phyloP scores from a whole-genome alignment of 1,140 invertebrate genomes.

The Bombus superbus region DNA sequence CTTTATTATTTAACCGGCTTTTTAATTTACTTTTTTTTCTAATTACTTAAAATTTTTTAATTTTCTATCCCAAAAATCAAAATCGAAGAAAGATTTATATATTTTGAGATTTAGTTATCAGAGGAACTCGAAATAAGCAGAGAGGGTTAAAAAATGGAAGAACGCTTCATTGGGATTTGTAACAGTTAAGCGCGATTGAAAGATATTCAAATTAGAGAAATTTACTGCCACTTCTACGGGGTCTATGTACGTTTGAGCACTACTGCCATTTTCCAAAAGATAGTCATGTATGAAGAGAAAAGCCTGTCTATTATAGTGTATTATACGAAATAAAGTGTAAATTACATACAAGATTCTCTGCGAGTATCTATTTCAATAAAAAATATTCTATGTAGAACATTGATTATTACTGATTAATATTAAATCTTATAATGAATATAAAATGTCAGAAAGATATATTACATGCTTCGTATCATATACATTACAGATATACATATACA shows the following conservation, averaged over 20 bases:
- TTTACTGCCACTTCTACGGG: slow-evolving; percentile 77
- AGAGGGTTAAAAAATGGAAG: not conserved
- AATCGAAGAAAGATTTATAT: not conserved
- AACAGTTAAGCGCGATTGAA: slow-evolving; percentile 46
- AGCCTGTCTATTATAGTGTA: slow-evolving; percentile 74
- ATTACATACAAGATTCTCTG: slow-evolving; percentile 55
- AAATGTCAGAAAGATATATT: slow-evolving; percentile 2
- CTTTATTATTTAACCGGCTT: not conserved
- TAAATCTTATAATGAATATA: not conserved
- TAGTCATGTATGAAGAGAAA: slow-evolving; percentile 66
- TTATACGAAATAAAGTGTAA: slow-evolving; percentile 74
- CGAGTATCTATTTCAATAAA: slow-evolving; percentile 37
- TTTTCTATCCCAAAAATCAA: not conserved
- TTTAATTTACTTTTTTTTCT: not conserved
- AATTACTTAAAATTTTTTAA: not conserved
- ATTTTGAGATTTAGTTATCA: not conserved
- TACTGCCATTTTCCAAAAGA: slow-evolving; percentile 79
- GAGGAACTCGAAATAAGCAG: not conserved
- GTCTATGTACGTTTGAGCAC: slow-evolving; percentile 75
- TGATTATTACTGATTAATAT: not conserved
- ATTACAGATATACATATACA: too few species aligned
- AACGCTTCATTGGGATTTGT: slow-evolving; percentile 21
- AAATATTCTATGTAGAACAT: slow-evolving; percentile 4
- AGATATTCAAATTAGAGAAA: slow-evolving; percentile 68
- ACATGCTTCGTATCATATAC: not conserved